phyloP scores from a whole-genome alignment of 2,797 vertebrate genomes.

The Semotilus atromaculatus region DNA sequence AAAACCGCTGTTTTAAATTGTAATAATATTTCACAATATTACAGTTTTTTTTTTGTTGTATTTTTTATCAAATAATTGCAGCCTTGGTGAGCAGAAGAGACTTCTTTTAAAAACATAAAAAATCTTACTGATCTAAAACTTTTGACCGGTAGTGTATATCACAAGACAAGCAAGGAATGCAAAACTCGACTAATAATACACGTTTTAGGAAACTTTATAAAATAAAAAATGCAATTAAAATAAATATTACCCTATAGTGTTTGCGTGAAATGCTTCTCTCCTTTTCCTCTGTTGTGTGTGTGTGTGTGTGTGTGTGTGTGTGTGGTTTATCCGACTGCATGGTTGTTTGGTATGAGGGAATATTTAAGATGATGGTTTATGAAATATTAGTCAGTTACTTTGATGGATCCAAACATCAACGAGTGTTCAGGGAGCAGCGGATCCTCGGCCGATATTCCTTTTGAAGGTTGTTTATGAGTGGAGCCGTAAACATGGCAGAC shows the following conservation, averaged over 20 bases:
- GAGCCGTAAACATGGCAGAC: slow-evolving; percentile 14
- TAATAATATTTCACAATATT: too few relatives aligned
- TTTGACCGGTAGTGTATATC: too few relatives aligned
- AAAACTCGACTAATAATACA: not conserved
- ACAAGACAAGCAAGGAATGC: too few relatives aligned
- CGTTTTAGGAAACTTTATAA: not conserved
- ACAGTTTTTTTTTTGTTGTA: too few relatives aligned
- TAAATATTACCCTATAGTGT: not conserved
- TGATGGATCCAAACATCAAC: slow-evolving; percentile 6
- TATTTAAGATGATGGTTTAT: slow-evolving; percentile 20
- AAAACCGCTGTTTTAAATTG: too few relatives aligned
- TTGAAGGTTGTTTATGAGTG: slow-evolving; percentile 36
- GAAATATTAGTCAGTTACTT: slow-evolving; percentile 33
- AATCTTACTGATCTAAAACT: too few relatives aligned
- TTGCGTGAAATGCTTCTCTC: not conserved
- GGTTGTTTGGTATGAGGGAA: not conserved
- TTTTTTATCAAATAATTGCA: too few relatives aligned
- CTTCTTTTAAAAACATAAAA: too few relatives aligned
- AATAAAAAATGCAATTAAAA: not conserved
- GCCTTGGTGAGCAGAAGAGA: too few relatives aligned
- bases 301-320: not conserved
- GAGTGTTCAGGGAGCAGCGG: not conserved
- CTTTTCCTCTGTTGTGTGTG: not conserved
- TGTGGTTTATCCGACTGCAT: not conserved
- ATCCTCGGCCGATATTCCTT: not conserved